These are phyloP conservation scores for Sebastes nivosus DNA, from an alignment of 2,797 vertebrate species.

Conservation along the genomic window DNA sequence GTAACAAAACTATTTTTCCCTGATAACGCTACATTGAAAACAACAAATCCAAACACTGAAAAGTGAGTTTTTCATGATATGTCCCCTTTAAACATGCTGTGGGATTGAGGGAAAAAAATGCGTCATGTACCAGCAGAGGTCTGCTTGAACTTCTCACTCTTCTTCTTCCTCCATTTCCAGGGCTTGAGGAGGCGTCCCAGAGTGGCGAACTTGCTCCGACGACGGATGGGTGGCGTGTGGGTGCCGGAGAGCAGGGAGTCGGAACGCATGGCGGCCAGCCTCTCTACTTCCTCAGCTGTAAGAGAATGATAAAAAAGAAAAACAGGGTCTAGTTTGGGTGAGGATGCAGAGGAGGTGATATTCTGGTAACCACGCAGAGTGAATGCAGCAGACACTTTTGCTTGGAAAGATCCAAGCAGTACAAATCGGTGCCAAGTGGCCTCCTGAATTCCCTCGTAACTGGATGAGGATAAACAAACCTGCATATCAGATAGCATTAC, in stretches of 20 bases:
- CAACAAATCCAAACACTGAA: not conserved
- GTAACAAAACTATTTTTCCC: no score
- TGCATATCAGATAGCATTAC: constrained; percentile 51
- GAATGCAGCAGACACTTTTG: constrained; percentile 28
- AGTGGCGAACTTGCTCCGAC: constrained; percentile 94
- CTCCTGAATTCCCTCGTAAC: constrained; percentile 43
- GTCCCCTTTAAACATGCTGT: not conserved
- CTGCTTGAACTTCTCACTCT: constrained; percentile 98
- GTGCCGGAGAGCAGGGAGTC: constrained; percentile 93
- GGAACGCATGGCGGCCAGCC: constrained; percentile 94
- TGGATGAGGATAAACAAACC: constrained; percentile 49
- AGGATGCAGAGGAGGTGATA: constrained; percentile 35
- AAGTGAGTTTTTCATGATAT: not conserved
- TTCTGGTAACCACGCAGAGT: constrained; percentile 3
- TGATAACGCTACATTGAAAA: no score
- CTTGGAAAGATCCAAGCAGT: constrained; percentile 31
- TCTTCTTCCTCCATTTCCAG: constrained; percentile 99
- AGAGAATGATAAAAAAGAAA: constrained; percentile 15
- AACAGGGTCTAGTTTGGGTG: constrained; percentile 15
- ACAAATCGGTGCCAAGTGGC: constrained; percentile 41
- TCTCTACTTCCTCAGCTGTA: constrained; percentile 95
- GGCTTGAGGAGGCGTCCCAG: constrained; percentile 97
- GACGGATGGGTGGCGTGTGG: constrained; percentile 93
- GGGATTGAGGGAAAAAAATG: not conserved
- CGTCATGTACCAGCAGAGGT: constrained; percentile 90